Base-by-base conservation (phyloP, 1,140 invertebrate genomes). In the Chironomus striatipennis region DNA sequence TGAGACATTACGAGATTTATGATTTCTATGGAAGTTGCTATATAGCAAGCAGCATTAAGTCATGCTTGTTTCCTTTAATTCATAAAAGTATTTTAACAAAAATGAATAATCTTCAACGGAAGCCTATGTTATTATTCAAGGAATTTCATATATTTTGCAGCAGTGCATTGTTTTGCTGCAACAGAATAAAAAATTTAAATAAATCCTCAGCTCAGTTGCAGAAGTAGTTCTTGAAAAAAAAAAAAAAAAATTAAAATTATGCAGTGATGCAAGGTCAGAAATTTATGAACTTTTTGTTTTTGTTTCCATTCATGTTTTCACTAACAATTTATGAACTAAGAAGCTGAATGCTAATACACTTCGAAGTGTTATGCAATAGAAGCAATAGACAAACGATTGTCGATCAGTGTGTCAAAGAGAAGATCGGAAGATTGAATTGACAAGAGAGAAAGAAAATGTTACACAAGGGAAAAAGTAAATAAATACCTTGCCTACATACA, bases 21-120 rank as follows among this genome's bases (percentile, higher is more conserved):
- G 47, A 57, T 57, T 57, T 15, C 47, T 57, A 15, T 57, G 9
- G 24, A 34, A 34, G 24, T 34, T 34, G 24, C 24, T 12, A 57
- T 57, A n/a, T 12, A 47, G 15, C 9, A 47, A 47, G 15, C 43
- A n/a, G 47, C 47, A 57, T 57, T n/a, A 57, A 57, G 47, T 57
- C 47, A 57, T 57, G 47, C 47, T 57, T 57, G 47, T n/a, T 57
- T 57, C 47, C 47, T 57, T 57, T 15, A 57, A 57, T 57, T 57
- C 12, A 57, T 57, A 57, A 57, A 12, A n/a, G 47, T 15, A 34
- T 5, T 34, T 2, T 34, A 34, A 34, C 24, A 34, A 1, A 34
- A 34, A 34, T 34, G 24, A 34, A 34, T 34, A 4, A 15, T 12
- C 47, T 57, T n/a, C 47, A 57, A n/a, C 47, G 47, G 47, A 57